phyloP scores from a whole-genome alignment of 1,140 invertebrate species.

The Eumaeus atala region DNA sequence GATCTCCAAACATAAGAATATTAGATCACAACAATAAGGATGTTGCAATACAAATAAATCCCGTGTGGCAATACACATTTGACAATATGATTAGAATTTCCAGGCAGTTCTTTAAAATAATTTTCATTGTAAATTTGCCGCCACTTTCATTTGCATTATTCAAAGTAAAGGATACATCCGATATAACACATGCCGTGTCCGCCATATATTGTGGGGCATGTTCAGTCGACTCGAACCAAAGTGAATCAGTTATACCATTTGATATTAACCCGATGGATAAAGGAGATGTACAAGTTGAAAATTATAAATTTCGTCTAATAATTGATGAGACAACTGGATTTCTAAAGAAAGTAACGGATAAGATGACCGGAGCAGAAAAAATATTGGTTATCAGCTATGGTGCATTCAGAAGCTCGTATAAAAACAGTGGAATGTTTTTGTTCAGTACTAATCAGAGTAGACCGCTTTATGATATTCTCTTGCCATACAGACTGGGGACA shows the following conservation, averaged over 20 bases:
- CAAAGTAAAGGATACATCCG: conserved; percentile 63
- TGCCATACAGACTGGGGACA: conserved; percentile 39
- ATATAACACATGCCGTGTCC: conserved; percentile 63
- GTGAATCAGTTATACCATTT: conserved; percentile 51
- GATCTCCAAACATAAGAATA: conserved; percentile 78
- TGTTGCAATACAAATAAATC: conserved; percentile 82
- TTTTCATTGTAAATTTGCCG: conserved; percentile 81
- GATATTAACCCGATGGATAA: conserved; percentile 76
- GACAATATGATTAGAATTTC: conserved; percentile 70
- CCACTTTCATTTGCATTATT: conserved; percentile 83
- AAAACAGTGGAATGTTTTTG: conserved; percentile 51
- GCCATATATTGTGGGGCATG: conserved; percentile 80
- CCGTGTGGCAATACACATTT: conserved; percentile 78
- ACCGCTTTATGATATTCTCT: conserved; percentile 45
- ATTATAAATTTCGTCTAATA: conserved; percentile 79
- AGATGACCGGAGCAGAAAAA: conserved; percentile 39
- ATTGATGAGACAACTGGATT: conserved; percentile 85
- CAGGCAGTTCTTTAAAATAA: conserved; percentile 78
- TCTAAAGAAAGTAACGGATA: conserved; percentile 71
- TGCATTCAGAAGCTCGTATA: conserved; percentile 45
- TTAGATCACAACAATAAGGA: conserved; percentile 76
- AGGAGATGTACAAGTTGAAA: conserved; percentile 86
- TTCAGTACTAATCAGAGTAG: conserved; percentile 49
- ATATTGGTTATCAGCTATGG: conserved; percentile 44
- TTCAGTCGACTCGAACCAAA: conserved; percentile 43